Conservation (phyloP, 2,113 vertebrate genomes). For the Mionectes macconnelli region DNA sequence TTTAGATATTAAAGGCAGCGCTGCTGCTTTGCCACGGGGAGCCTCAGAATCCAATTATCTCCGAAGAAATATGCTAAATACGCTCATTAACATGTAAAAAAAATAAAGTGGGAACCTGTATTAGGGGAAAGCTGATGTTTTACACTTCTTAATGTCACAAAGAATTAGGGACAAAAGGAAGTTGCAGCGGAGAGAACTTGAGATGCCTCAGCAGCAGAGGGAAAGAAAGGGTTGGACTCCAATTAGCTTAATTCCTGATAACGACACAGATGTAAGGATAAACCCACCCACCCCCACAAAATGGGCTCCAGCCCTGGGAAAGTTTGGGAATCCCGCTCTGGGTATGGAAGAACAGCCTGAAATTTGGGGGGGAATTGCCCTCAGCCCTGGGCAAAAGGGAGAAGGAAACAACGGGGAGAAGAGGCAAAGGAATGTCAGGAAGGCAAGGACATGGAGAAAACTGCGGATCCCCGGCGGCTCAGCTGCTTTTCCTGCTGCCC, state of each 20-base stretch:
- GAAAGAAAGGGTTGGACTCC: neutral
- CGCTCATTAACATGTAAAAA: slow-evolving; percentile 16
- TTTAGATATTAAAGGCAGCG: neutral
- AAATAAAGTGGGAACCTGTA: neutral
- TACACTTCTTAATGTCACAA: neutral
- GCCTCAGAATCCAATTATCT: slow-evolving; percentile 6
- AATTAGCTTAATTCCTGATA: neutral
- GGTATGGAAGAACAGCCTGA: neutral
- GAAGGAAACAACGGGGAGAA: neutral
- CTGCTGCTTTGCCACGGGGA: neutral
- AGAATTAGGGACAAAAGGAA: neutral
- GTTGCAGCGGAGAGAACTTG: neutral
- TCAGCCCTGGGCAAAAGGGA: neutral
- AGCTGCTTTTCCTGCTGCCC: neutral
- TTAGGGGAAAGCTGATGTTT: neutral
- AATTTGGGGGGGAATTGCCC: neutral
- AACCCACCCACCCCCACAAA: neutral
- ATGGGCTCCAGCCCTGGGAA: neutral
- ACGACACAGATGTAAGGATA: neutral
- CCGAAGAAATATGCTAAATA: neutral
- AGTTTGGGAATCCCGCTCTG: fast-evolving
- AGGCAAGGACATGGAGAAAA: neutral
- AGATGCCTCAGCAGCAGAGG: neutral
- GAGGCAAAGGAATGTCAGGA: neutral
- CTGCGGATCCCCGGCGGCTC: neutral